These are phyloP conservation scores for Chironomus striatipennis DNA, from an alignment of 1,140 invertebrate species.

Conservation along the genomic window DNA sequence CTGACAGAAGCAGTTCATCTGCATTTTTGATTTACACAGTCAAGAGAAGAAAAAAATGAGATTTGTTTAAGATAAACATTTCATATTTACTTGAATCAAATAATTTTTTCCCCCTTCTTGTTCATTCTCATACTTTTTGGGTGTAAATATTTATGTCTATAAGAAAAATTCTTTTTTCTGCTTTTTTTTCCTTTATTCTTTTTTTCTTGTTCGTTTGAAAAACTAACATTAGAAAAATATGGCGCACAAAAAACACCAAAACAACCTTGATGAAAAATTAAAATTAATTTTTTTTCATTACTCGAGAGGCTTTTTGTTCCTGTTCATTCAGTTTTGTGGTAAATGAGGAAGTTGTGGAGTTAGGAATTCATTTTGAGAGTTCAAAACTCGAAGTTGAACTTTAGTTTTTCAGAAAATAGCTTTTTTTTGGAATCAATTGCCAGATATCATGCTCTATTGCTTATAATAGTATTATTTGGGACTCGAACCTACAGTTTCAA, in stretches of 20 bases:
- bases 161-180: neutral
- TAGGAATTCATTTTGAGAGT: too few relatives aligned
- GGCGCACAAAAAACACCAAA: conserved; percentile 3
- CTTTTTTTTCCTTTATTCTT: neutral
- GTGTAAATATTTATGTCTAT: conserved; percentile 21
- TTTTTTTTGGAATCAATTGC: too few relatives aligned
- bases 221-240: conserved; percentile 10
- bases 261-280: conserved; percentile 13
- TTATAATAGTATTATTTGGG: too few relatives aligned
- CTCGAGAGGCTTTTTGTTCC: neutral
- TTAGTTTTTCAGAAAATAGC: too few relatives aligned
- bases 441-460: too few relatives aligned
- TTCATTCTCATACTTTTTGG: neutral
- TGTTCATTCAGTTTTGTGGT: neutral
- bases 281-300: neutral
- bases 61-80: conserved; percentile 22
- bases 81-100: conserved; percentile 17
- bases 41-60: too few relatives aligned
- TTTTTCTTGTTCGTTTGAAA: neutral
- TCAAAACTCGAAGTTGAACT: too few relatives aligned
- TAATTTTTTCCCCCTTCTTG: neutral
- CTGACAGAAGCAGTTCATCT: conserved; percentile 10
- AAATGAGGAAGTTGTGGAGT: neutral
- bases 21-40: conserved; percentile 20
- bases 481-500: too few relatives aligned